A percentile compares a stretch with the other conserved stretches of the same genome.
phyloP scores from a whole-genome alignment of 2,888 invertebrate genomes.

The Tiphia femorata region DNA sequence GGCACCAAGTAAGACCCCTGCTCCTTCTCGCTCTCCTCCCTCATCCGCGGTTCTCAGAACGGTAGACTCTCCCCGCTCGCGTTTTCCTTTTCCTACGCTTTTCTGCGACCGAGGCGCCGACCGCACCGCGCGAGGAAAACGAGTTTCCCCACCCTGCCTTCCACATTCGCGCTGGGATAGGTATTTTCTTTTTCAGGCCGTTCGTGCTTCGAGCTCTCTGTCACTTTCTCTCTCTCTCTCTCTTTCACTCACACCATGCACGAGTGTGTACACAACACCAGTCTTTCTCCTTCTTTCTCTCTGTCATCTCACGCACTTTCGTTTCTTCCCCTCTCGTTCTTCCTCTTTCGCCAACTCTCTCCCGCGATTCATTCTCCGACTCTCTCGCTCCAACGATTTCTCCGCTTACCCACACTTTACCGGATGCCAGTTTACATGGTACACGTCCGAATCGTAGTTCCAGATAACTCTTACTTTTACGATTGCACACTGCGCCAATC shows the following conservation, averaged over 20 bases:
- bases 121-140: slow-evolving; percentile 24
- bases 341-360: neutral
- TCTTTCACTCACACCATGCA: too few relatives aligned
- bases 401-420: neutral
- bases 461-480: slow-evolving; percentile 43
- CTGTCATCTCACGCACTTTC: neutral
- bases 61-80: neutral
- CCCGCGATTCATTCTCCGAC: neutral
- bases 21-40: slow-evolving; percentile 21
- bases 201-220: neutral
- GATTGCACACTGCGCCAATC: slow-evolving; percentile 17
- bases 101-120: too few relatives aligned
- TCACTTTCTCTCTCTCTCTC: too few relatives aligned
- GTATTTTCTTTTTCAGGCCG: slow-evolving; percentile 14
- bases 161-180: neutral
- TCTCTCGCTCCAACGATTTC: neutral
- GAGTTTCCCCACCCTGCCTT: slow-evolving; percentile 24
- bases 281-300: neutral
- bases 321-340: neutral
- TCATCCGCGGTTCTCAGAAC: neutral
- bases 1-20: slow-evolving; percentile 9
- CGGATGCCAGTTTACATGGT: slow-evolving; percentile 37
- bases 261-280: too few relatives aligned
- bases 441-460: slow-evolving; percentile 29
- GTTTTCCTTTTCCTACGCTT: neutral